Percentiles rank a stretch among this genome's conserved stretches.
These are phyloP conservation scores for Pygoscelis adeliae DNA, from an alignment of 2,113 vertebrate genomes.

Conservation along the genomic window DNA sequence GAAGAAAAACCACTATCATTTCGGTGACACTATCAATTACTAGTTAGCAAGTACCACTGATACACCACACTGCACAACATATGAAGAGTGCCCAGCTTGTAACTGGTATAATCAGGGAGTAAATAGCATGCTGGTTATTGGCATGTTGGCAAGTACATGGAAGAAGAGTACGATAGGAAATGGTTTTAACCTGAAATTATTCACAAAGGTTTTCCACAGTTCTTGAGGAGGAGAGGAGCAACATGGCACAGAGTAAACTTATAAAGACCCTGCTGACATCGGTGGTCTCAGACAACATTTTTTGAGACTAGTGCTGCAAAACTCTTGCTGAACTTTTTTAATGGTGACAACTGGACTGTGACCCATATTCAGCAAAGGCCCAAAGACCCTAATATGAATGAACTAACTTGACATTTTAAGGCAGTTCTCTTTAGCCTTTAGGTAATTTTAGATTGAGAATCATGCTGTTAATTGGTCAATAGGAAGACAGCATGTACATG, in stretches of 20 bases:
- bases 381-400: not conserved
- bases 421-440: not conserved
- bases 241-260: accelerated
- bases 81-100: not conserved
- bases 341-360: not conserved
- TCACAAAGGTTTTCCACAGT: not conserved
- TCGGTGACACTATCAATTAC: not conserved
- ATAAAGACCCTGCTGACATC: no score
- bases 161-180: not conserved
- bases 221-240: not conserved
- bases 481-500: not conserved
- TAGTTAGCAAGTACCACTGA: not conserved
- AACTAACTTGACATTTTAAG: not conserved
- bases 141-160: not conserved
- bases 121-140: constrained; percentile 3
- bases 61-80: not conserved
- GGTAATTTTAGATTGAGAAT: not conserved
- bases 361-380: not conserved
- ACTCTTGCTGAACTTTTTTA: not conserved
- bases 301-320: not conserved
- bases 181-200: not conserved
- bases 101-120: not conserved
- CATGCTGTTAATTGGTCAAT: accelerated
- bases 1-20: not conserved
- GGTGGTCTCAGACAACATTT: not conserved